These are phyloP conservation scores for Anisognathus igniventris DNA, from an alignment of 2,797 vertebrate genomes.

Conservation along the genomic window DNA sequence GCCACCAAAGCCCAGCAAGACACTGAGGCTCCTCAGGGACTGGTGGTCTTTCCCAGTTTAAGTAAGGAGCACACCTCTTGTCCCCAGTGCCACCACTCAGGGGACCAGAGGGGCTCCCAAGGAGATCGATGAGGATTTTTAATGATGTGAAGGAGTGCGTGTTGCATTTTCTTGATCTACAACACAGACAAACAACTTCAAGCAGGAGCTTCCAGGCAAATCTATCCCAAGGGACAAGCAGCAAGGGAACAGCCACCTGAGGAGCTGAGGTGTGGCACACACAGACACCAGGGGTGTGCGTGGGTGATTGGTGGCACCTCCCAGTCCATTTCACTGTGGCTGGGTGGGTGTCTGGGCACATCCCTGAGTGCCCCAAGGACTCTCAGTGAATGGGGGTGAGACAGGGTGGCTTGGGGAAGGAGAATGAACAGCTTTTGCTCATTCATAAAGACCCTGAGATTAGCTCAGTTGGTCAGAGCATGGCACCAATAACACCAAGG, in stretches of 20 bases:
- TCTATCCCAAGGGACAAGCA: neutral
- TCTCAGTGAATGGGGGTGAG: rapidly evolving
- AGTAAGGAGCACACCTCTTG: neutral
- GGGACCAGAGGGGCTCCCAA: neutral
- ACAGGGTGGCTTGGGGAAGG: neutral
- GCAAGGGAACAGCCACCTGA: neutral
- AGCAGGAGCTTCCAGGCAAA: neutral
- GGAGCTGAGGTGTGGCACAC: neutral
- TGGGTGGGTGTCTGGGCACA: neutral
- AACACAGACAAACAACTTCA: neutral
- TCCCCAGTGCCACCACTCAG: neutral
- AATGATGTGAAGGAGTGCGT: rapidly evolving
- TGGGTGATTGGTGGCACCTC: neutral
- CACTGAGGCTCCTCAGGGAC: neutral
- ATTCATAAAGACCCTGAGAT: neutral
- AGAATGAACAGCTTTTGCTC: neutral
- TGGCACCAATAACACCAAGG: neutral
- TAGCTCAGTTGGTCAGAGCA: neutral
- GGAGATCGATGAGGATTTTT: neutral
- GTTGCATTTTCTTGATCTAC: neutral
- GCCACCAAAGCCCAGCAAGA: neutral
- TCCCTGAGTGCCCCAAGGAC: neutral
- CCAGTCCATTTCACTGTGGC: rapidly evolving
- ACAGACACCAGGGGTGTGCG: rapidly evolving
- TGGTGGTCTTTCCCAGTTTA: neutral